phyloP scores from a whole-genome alignment of 2,113 vertebrate genomes.

The Aphelocoma coerulescens region DNA sequence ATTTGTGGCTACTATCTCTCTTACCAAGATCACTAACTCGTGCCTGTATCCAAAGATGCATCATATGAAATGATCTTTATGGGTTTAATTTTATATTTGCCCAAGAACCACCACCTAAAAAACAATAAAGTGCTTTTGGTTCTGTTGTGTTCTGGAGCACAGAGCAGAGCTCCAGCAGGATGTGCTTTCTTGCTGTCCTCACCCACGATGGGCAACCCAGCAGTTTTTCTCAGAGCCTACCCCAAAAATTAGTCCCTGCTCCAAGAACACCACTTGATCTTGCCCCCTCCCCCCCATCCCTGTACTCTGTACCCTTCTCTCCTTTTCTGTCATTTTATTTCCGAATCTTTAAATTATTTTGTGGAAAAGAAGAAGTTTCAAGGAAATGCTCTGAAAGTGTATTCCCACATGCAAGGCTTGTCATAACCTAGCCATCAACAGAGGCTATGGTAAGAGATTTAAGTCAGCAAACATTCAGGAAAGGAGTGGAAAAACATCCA shows the following conservation, averaged over 20 bases:
- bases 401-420: neutral
- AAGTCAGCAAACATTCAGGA: neutral
- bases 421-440: neutral
- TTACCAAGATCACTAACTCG: neutral
- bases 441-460: neutral
- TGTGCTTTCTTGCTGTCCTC: neutral
- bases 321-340: neutral
- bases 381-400: neutral
- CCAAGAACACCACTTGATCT: neutral
- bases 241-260: neutral
- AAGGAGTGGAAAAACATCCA: neutral
- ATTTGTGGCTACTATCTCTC: neutral
- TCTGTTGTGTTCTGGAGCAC: neutral
- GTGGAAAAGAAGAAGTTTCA: neutral
- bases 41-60: neutral
- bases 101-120: neutral
- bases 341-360: neutral
- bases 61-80: neutral
- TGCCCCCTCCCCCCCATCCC: fast-evolving
- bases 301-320: neutral
- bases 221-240: neutral
- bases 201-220: neutral
- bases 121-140: neutral
- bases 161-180: neutral
- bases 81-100: neutral